Evolutionary conservation across 1,140 invertebrate species (phyloP), one percentile per base, ranked within the genome.

Genomic region (Camponotus floridanus): DNA sequence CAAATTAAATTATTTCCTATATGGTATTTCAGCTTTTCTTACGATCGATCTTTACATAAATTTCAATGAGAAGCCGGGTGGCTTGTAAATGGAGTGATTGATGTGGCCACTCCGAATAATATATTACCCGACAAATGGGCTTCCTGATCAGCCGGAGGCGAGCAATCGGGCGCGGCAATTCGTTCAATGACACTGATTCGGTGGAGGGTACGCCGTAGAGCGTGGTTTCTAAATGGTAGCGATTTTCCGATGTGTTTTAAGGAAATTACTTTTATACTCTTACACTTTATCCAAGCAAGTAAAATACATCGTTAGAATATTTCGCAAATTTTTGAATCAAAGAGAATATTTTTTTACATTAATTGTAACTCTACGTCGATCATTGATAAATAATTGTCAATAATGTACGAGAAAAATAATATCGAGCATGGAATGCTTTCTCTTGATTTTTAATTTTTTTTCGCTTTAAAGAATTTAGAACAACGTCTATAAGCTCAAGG

Each of bases 51-150:
- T 89, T 80, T 76, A 51, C 48, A 51, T 51, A 81, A 83, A 68
- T 87, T 79, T 70, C 62, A 45, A 73, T 36, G 67, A 59, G 61
- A 65, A 65, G 33, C 39, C 62, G 8, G 31, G 51, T 39, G 62
- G 74, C 68, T 87, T 87, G 88, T 70, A 31, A 48, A 18, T 78
- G 76, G 79, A 76, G 70, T 87, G 88, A 90, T 90, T 84, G 89
- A 90, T 90, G 86, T 70, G 88, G 55, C 59, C 65, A 85, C 86
- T 90, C 86, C 80, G 87, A 90, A 90, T 87, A 90, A 90, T 90
- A 86, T 87, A 87, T 90, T 59, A 62, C 57, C 13, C 42, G 86
- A 62, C 88, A 78, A 87, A 80, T 81, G 70, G 62, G 74, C 88
- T 85, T 90, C 76, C 70, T 79, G 89, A 90, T 90, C 88, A 81